A percentile compares a stretch with the other conserved stretches of the same genome.
Conservation (phyloP, 1,140 invertebrate species). For the Vollenhovia emeryi region DNA sequence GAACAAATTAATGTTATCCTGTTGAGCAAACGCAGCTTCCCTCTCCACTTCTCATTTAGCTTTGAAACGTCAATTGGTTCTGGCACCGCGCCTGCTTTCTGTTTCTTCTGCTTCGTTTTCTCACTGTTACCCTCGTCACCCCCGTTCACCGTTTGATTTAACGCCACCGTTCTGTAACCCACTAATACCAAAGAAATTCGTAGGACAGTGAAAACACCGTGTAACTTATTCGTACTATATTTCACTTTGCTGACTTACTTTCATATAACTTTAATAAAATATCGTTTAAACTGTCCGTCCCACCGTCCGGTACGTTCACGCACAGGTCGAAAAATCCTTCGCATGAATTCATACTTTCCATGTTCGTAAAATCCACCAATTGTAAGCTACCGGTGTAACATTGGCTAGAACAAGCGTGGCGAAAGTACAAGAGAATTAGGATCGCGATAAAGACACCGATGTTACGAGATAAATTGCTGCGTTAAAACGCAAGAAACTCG, state of each 20-base stretch:
- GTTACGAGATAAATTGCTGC: not conserved
- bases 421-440: not conserved
- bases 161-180: conserved; percentile 83
- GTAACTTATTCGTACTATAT: not conserved
- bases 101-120: conserved; percentile 76
- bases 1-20: conserved; percentile 82
- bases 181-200: conserved; percentile 71
- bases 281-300: conserved; percentile 60
- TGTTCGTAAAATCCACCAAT: not conserved
- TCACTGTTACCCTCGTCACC: conserved; percentile 79
- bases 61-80: conserved; percentile 74
- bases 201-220: not conserved
- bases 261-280: conserved; percentile 72
- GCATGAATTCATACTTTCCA: conserved; percentile 52
- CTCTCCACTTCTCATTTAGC: conserved; percentile 76
- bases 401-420: not conserved
- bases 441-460: not conserved
- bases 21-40: conserved; percentile 80
- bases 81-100: conserved; percentile 52
- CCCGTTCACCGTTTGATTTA: conserved; percentile 84
- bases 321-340: conserved; percentile 81
- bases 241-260: conserved; percentile 67
- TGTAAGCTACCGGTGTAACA: not conserved
- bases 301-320: conserved; percentile 66
- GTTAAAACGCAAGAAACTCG: not conserved